Evolutionary conservation across 2,888 invertebrate species (phyloP).

Genomic region (Caenorhabditis auriculariae): DNA sequence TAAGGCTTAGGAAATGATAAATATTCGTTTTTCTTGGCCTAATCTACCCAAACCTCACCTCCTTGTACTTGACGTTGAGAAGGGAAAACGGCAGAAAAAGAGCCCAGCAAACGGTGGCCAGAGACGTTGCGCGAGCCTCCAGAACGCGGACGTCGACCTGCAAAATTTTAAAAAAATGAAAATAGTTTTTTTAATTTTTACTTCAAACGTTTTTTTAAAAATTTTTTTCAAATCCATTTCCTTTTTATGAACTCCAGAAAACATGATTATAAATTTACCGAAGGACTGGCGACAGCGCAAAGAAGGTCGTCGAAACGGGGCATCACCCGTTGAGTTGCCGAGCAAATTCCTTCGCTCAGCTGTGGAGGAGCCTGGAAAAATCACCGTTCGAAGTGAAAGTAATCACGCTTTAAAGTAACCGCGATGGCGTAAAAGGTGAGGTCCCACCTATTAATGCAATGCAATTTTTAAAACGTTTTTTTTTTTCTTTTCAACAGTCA

Average conservation of each 20-base stretch:
- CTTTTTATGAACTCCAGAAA: neutral
- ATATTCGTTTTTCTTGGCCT: neutral
- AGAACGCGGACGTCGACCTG: slow-evolving; percentile 47
- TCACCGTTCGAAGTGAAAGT: no score
- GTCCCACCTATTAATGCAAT: no score
- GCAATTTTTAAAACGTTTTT: no score
- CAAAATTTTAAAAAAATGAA: neutral
- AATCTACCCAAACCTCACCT: slow-evolving; percentile 1
- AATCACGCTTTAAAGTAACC: no score
- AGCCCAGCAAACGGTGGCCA: slow-evolving; percentile 55
- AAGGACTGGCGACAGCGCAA: slow-evolving; percentile 37
- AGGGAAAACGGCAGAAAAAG: slow-evolving; percentile 50
- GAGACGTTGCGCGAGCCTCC: slow-evolving; percentile 53
- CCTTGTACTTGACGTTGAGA: slow-evolving; percentile 36
- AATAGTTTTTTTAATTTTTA: neutral
- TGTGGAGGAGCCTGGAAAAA: slow-evolving; percentile 29
- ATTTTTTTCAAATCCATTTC: neutral
- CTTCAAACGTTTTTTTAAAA: no score
- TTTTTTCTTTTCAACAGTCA: no score
- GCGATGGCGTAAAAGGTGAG: no score
- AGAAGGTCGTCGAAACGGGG: slow-evolving; percentile 57
- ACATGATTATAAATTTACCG: slow-evolving; percentile 14
- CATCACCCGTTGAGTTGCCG: slow-evolving; percentile 51
- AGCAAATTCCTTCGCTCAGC: slow-evolving; percentile 44
- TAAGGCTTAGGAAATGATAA: neutral